Base-by-base conservation (phyloP, 2,888 invertebrate species). In the Xanthia togata region DNA sequence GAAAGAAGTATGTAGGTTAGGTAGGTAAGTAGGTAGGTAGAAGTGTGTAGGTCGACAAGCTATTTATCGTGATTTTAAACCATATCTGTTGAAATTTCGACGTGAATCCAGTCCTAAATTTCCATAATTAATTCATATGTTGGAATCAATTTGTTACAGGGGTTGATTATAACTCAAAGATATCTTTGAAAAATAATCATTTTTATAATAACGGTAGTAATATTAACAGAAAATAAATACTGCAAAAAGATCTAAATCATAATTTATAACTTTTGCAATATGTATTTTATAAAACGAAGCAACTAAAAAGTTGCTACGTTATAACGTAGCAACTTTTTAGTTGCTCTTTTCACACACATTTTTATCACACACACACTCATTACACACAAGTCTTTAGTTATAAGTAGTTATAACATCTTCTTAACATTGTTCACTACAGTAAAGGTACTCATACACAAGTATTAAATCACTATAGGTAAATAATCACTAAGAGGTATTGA, bases 391-490 rank as follows among this genome's bases (percentile, higher is more conserved):
- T 79, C 63, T 70, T 65, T 57, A n/a, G 17, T 35, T 68, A 68
- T 11, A 68, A 55, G 63, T 57, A n/a, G 17, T 35, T 68, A 68
- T 11, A 68, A 55, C 68, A 55, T 38, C 50, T 68, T 67, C 35
- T 41, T 69, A 53, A 74, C 14, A 23, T 44, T 68, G 11, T 65
- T 68, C n/a, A 5, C 78, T 68, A 77, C 47, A 78, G 73, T 78
- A 78, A 35, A 78, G 20, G n/a, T 78, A 78, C 57, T 79, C 63
- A 78, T 79, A 78, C 73, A 62, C 26, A 72, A 35, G 20, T 44
- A 57, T 35, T 41, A 41, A 44, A 78, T 78, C 53, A 79, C 78
- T 78, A 79, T 72, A 78, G 50, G 35, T 79, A 69, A 75, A 74
- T 44, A 75, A 73, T 74, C 74, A 80, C 50, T 31, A 59, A 11